These are phyloP conservation scores for Anneissia japonica DNA, from an alignment of 35 echinoderm and acorn worm genomes.

Conservation along the genomic window DNA sequence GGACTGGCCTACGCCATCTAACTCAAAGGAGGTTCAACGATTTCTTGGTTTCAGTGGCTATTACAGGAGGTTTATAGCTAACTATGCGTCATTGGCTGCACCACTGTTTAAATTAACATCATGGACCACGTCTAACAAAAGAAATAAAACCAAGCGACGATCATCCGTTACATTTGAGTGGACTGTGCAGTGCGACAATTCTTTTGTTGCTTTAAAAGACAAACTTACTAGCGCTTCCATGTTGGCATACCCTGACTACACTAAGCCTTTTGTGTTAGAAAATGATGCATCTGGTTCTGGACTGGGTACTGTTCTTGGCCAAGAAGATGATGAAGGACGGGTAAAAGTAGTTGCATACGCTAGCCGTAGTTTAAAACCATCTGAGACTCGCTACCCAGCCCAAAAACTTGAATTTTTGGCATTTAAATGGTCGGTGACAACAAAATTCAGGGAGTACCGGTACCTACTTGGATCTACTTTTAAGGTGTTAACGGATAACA, in stretches of 20 bases:
- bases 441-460: not conserved
- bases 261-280: slow-evolving; percentile 29
- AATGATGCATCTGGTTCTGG: slow-evolving; percentile 60
- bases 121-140: not conserved
- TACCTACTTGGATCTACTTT: not conserved
- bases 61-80: slow-evolving; percentile 20
- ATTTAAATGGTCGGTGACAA: not conserved
- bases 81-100: slow-evolving; percentile 13
- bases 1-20: not conserved
- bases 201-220: slow-evolving; percentile 33
- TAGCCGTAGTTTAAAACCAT: slow-evolving; percentile 29
- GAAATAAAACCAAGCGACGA: not conserved
- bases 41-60: slow-evolving; percentile 14
- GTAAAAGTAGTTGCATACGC: slow-evolving; percentile 60
- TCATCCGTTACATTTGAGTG: slow-evolving; percentile 36
- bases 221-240: slow-evolving; percentile 35
- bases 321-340: slow-evolving; percentile 22
- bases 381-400: slow-evolving; percentile 6
- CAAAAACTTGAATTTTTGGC: not conserved
- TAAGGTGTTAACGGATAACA: not conserved
- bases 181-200: slow-evolving; percentile 36
- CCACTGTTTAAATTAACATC: not conserved
- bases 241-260: slow-evolving; percentile 54
- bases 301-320: slow-evolving; percentile 47
- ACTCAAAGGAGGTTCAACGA: not conserved